Evolutionary conservation across 2,797 vertebrate species (phyloP).

Genomic region (Fistularia commersonii): DNA sequence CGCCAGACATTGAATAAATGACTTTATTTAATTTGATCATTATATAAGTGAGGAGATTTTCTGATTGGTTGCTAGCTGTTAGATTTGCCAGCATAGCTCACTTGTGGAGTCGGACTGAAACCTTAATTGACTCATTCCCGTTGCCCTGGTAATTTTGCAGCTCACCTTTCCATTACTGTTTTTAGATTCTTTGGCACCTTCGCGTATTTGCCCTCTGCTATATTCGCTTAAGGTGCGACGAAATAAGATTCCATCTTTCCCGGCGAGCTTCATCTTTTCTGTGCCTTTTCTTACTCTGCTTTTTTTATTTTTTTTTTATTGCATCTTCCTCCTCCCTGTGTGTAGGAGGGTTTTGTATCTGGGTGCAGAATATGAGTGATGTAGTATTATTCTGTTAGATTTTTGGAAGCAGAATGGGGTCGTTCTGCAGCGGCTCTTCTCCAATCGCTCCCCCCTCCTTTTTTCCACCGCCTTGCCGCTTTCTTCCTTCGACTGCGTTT

Average conservation of each 20-base stretch:
- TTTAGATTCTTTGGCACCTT: slow-evolving; percentile 6
- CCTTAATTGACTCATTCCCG: too few species aligned
- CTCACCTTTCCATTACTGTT: background rate
- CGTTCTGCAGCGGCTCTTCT: slow-evolving; percentile 4
- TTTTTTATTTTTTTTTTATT: background rate
- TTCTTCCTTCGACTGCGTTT: slow-evolving; percentile 6
- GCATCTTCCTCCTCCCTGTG: slow-evolving; percentile 10
- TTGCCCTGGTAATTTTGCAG: too few species aligned
- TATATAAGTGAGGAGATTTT: too few species aligned
- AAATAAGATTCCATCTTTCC: slow-evolving; percentile 21
- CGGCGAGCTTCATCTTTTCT: slow-evolving; percentile 12
- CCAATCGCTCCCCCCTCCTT: background rate
- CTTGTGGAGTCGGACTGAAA: too few species aligned
- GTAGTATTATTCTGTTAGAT: slow-evolving; percentile 2
- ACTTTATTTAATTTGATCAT: too few species aligned
- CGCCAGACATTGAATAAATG: too few species aligned
- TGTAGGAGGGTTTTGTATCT: slow-evolving; percentile 12
- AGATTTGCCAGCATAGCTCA: too few species aligned
- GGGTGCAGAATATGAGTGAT: slow-evolving; percentile 3
- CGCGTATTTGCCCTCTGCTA: slow-evolving; percentile 1
- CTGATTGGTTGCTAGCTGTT: too few species aligned
- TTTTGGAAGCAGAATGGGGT: slow-evolving; percentile 11
- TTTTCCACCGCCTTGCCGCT: background rate
- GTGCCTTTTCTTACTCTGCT: slow-evolving; percentile 8
- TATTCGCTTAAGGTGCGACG: background rate